These are phyloP conservation scores for Junonia oenone DNA, from an alignment of 2,888 invertebrate genomes.

Conservation along the genomic window DNA sequence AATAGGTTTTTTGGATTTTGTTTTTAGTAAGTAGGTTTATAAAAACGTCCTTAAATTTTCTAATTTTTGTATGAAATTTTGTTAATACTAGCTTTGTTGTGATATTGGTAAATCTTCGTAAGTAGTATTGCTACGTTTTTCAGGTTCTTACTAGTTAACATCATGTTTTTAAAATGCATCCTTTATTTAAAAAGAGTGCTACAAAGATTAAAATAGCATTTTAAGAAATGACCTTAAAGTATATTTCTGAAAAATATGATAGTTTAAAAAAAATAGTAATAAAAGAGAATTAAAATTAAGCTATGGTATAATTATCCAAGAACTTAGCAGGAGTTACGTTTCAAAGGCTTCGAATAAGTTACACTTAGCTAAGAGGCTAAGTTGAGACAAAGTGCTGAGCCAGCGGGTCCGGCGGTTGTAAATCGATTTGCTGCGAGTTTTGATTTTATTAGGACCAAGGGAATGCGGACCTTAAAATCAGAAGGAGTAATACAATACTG, in stretches of 20 bases:
- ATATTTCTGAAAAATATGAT: background rate
- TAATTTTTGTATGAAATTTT: no score
- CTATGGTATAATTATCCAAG: background rate
- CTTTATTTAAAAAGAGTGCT: no score
- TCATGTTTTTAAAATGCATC: no score
- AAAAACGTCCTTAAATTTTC: no score
- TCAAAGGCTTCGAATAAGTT: constrained; percentile 15
- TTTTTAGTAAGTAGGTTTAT: no score
- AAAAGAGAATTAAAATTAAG: background rate
- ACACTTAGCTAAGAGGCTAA: constrained; percentile 17
- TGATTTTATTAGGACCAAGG: constrained; percentile 21
- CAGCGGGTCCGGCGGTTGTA: constrained; percentile 18
- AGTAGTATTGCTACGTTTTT: no score
- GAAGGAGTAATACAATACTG: background rate
- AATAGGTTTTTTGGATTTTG: no score
- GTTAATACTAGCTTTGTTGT: no score
- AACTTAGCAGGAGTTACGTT: constrained; percentile 8
- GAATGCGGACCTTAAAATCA: constrained; percentile 4
- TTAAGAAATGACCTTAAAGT: no score
- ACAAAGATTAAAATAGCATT: no score
- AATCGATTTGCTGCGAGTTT: constrained; percentile 21
- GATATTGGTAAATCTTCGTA: no score
- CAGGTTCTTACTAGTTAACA: no score
- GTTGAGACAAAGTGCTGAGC: constrained; percentile 22
- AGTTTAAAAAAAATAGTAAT: background rate